Conservation (phyloP, 2,113 vertebrate genomes). For the Sturnira hondurensis region DNA sequence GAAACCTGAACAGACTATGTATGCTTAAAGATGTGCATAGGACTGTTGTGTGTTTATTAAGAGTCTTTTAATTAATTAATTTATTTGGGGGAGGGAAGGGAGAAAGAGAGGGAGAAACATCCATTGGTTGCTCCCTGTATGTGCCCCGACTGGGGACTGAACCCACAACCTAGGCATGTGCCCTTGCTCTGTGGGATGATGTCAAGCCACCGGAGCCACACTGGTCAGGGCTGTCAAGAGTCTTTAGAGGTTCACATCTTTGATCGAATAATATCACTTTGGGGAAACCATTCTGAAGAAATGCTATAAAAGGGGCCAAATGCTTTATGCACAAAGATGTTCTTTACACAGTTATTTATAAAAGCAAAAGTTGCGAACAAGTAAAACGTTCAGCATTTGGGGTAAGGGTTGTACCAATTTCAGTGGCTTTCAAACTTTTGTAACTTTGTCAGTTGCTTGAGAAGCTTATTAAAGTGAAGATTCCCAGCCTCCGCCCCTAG, state of each 20-base stretch:
- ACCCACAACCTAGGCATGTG: too few relatives aligned
- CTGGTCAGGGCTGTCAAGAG: not conserved
- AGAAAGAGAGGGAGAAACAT: too few relatives aligned
- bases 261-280: not conserved
- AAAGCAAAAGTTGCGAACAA: not conserved
- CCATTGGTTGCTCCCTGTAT: too few relatives aligned
- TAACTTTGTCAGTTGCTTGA: constrained; percentile 8
- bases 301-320: not conserved
- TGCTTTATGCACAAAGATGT: constrained; percentile 12
- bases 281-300: not conserved
- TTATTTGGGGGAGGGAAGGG: too few relatives aligned
- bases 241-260: not conserved
- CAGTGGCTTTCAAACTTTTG: constrained; percentile 11
- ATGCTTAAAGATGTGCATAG: not conserved
- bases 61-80: not conserved
- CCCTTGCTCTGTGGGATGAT: too few relatives aligned
- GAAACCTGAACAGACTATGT: not conserved
- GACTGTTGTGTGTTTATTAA: not conserved
- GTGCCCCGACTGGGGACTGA: too few relatives aligned
- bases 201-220: too few relatives aligned
- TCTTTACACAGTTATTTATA: constrained; percentile 3
- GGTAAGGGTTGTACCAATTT: not conserved
- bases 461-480: constrained; percentile 21
- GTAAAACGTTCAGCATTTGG: not conserved
- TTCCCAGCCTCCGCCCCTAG: not conserved